Conservation (phyloP, 1,140 invertebrate genomes). For the Macrocentrus cingulum region DNA sequence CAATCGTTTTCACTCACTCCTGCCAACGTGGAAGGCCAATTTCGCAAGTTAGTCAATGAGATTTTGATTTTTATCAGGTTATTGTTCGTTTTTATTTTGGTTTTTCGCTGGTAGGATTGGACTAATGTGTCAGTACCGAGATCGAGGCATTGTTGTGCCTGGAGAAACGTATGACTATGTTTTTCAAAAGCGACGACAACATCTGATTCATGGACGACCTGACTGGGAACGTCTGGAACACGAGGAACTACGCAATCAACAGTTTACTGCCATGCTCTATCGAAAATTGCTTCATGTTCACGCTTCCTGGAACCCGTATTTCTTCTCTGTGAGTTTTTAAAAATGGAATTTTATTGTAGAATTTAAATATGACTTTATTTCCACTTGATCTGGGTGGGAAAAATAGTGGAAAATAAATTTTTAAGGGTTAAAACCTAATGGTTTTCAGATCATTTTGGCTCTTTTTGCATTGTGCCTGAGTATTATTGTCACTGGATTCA, state of each 20-base stretch:
- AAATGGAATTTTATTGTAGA: too few relatives aligned
- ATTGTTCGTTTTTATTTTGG: background rate
- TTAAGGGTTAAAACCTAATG: too few relatives aligned
- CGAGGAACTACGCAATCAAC: conserved; percentile 24
- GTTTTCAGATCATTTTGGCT: too few relatives aligned
- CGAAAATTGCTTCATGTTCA: conserved; percentile 33
- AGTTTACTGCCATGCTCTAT: conserved; percentile 31
- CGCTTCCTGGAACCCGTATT: conserved; percentile 30
- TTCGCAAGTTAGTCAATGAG: conserved; percentile 29
- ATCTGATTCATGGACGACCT: conserved; percentile 28
- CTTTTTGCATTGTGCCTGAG: too few relatives aligned
- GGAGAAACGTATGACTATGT: conserved; percentile 29
- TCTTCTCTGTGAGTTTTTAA: conserved; percentile 33
- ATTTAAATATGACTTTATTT: too few relatives aligned
- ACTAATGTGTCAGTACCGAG: conserved; percentile 31
- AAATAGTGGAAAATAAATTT: too few relatives aligned
- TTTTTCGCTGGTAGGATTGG: conserved; percentile 34
- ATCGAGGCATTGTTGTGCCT: conserved; percentile 22
- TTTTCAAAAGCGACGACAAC: conserved; percentile 27
- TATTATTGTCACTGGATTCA: too few relatives aligned
- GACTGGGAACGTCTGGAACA: conserved; percentile 28
- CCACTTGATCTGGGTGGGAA: too few relatives aligned
- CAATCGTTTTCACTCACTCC: conserved; percentile 22
- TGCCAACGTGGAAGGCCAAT: conserved; percentile 35
- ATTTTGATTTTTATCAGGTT: too few relatives aligned